Base-by-base conservation (phyloP, 2,888 invertebrate species). In the Mystacides longicornis region DNA sequence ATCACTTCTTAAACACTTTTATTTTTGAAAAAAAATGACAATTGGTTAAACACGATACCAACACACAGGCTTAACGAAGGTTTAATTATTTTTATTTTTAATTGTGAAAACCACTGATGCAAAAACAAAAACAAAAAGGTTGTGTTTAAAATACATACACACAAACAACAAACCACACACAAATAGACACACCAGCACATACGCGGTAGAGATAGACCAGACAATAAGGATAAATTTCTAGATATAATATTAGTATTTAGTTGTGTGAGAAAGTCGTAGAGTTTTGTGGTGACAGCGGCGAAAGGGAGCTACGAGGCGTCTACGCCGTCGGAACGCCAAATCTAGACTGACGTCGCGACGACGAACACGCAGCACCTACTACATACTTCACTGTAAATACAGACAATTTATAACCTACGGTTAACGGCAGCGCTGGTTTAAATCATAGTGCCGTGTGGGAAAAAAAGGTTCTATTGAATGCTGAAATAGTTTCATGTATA, bases 291-390 rank as follows among this genome's bases (percentile, higher is more conserved):
- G 37, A 14, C 37, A 3, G 14, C 14, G 37, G 14, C 27, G 37
- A 37, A n/a, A 3, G 37, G 16, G 37, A 37, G 37, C 37, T 37
- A 37, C 37, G 37, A 49, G 31, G 23, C 54, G 54, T 49, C 49
- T 45, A 50, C 43, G 49, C 16, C 31, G 49, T 18, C 27, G 45
- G 19, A 27, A 27, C 54, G 54, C 50, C 45, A 20, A 48, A 49
- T 50, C 49, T 43, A 19, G 49, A 54, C 54, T 54, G 54, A 42
- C 54, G 54, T 49, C 49, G 54, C 37, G 54, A 49, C 53, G 53
- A 27, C 31, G 19, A 45, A 20, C 23, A 46, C 16, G 20, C 23
- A 48, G 48, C 52, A 45, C 20, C 52, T 46, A 11, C 52, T 27
- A 37, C n/a, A n/a, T n/a, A n/a, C n/a, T n/a, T n/a, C 51, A 33